These are phyloP conservation scores for Homarus americanus DNA, from an alignment of 1,140 invertebrate species.

Conservation along the genomic window DNA sequence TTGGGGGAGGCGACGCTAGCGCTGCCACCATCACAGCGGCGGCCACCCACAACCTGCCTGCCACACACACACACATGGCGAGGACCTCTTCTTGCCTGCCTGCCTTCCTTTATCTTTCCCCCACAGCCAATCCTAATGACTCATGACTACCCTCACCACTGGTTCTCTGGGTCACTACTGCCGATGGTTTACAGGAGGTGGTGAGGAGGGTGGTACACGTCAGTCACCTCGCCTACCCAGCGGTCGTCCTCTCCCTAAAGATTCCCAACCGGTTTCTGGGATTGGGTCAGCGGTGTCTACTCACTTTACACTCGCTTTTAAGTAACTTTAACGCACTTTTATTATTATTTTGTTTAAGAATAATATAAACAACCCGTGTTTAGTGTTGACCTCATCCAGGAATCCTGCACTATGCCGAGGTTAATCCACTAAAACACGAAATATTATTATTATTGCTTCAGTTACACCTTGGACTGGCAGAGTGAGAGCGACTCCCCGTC, in stretches of 20 bases:
- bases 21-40: not conserved
- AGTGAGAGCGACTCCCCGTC: conserved; percentile 19
- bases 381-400: too few relatives aligned
- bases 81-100: not conserved
- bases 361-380: too few relatives aligned
- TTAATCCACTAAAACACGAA: conserved; percentile 21
- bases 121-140: not conserved
- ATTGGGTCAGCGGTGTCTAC: not conserved
- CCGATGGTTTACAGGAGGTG: not conserved
- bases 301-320: not conserved
- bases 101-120: not conserved
- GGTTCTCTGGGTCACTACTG: not conserved
- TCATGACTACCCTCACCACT: not conserved
- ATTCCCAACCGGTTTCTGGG: not conserved
- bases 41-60: not conserved
- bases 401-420: too few relatives aligned
- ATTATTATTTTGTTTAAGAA: too few relatives aligned
- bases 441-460: conserved; percentile 29
- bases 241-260: not conserved
- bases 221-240: not conserved
- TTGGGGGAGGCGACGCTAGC: not conserved
- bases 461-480: conserved; percentile 25
- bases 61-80: not conserved
- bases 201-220: not conserved
- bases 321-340: not conserved